These are phyloP conservation scores for Oophaga pumilio DNA, from an alignment of 2,113 vertebrate species.

Conservation along the genomic window DNA sequence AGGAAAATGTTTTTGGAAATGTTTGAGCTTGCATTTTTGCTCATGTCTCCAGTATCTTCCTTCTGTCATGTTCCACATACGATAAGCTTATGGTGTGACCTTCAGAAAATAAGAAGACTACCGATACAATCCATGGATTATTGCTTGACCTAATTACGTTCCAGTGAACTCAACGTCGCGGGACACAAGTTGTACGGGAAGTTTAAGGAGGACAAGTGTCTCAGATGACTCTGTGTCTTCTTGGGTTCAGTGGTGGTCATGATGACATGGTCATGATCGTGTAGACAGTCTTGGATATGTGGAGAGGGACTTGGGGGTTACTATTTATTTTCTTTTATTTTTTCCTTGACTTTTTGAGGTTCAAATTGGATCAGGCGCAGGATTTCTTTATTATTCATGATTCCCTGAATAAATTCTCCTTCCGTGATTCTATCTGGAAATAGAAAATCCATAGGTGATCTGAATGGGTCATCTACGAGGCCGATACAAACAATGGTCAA, in stretches of 20 bases:
- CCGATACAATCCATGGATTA: constrained; percentile 54
- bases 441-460: neutral
- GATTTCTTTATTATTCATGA: constrained; percentile 87
- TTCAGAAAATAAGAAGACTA: constrained; percentile 56
- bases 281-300: constrained; percentile 46
- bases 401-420: constrained; percentile 86
- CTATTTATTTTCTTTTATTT: constrained; percentile 79
- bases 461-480: neutral
- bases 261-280: constrained; percentile 1
- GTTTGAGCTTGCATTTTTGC: neutral
- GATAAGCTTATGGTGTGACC: constrained; percentile 43
- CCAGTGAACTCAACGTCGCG: neutral
- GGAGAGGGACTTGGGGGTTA: constrained; percentile 56
- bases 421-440: constrained; percentile 84
- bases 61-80: neutral
- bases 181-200: constrained; percentile 4
- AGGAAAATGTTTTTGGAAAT: neutral
- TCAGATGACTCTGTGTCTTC: constrained; percentile 3
- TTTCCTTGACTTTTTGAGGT: constrained; percentile 85
- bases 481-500: neutral
- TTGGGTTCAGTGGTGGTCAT: neutral
- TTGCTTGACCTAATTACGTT: constrained; percentile 43
- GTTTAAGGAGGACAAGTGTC: constrained; percentile 23
- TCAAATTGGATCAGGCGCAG: constrained; percentile 87
- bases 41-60: neutral